A percentile compares a stretch with the other conserved stretches of the same genome.
phyloP scores from a whole-genome alignment of 2,797 vertebrate genomes.

The Tenualosa thibaudeaui region DNA sequence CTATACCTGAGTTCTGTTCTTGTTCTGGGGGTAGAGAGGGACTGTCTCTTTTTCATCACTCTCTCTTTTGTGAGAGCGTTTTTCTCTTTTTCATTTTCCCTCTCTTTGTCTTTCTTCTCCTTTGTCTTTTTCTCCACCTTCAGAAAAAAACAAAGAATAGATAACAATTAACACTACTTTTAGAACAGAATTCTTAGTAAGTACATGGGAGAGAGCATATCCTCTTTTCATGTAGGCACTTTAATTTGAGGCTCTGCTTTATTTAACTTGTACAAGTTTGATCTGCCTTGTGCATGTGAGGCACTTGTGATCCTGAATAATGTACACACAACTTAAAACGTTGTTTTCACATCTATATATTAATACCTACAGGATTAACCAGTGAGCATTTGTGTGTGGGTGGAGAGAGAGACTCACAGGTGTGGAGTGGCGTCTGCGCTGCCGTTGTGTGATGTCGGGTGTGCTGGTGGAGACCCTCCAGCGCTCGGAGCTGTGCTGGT shows the following conservation, averaged over 20 bases:
- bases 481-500: conserved; percentile 78
- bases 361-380: neutral
- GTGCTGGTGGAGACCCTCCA: conserved; percentile 81
- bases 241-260: neutral
- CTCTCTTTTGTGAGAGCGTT: conserved; percentile 83
- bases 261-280: neutral
- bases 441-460: conserved; percentile 80
- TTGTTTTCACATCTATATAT: neutral
- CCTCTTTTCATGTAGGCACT: neutral
- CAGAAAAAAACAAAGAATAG: conserved; percentile 26
- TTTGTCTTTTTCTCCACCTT: conserved; percentile 88
- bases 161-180: neutral
- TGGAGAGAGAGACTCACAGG: conserved; percentile 69
- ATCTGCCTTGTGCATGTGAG: neutral
- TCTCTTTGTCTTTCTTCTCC: conserved; percentile 95
- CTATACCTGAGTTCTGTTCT: conserved; percentile 47
- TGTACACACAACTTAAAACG: neutral
- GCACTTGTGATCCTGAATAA: neutral
- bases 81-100: conserved; percentile 93
- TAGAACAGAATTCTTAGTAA: neutral
- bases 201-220: neutral
- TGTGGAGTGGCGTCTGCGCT: conserved; percentile 71
- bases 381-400: neutral
- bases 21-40: conserved; percentile 63
- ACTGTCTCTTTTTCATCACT: conserved; percentile 83